Evolutionary conservation across 2,888 invertebrate species (phyloP), one percentile per base, ranked within the genome.

Genomic region (Coelinius sp.): DNA sequence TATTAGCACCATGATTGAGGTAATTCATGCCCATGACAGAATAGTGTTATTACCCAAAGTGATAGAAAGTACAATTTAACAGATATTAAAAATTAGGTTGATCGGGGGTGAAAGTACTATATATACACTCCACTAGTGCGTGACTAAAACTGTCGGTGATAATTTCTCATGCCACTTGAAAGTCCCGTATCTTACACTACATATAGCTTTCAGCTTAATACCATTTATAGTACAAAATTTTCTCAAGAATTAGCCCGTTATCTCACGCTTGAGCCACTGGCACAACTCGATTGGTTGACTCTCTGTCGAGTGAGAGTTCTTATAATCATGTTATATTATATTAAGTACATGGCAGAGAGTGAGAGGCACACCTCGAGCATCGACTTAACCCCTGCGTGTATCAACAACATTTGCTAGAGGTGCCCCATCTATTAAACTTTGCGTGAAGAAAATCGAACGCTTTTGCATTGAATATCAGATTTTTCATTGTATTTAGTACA

Each of bases 261-360:
- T 77, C 77, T 71, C 71, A 74, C 71, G 53, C 66, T 73, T 71
- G 20, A 17, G 17, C 20, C 46, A 8, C 20, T n/a, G n/a, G 14
- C 1, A n/a, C 14, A 44, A 14, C 3, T 10, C 49, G 59, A 74
- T 62, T 59, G 59, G n/a, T 62, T 38, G 31, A 35, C 20, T 35
- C 20, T 10, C 49, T 59, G 69, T 31, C 62, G 56, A 56, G 41
- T 66, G 69, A 73, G 74, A 44, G 12, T 59, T 59, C 70, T 52
- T 73, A 76, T 76, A 77, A 76, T 77, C 75, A 72, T 68, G 75
- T 75, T 71, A 76, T 77, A 76, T 77, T 76, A 75, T 68, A 68
- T 71, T 71, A 65, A 70, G 56, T 64, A 62, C 64, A 70, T 27
- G 20, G 35, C 49, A 38, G 20, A 12, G 20, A 41, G 2, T 2